Evolutionary conservation across 2,888 invertebrate species (phyloP).

Genomic region (Cephalotes varians): DNA sequence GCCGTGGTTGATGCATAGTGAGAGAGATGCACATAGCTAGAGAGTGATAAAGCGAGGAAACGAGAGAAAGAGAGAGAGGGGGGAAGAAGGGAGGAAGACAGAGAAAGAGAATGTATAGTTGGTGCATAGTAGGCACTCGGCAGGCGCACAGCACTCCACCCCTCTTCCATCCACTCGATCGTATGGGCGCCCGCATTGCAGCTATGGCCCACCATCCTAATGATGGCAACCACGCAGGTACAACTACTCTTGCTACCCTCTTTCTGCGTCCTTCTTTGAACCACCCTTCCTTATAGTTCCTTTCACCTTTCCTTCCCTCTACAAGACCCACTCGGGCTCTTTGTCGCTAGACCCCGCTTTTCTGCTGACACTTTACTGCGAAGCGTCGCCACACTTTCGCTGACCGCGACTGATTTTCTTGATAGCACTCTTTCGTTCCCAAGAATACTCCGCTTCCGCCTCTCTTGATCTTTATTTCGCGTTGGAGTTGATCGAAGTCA

Average conservation of each 20-base stretch:
- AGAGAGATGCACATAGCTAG: conserved; percentile 59
- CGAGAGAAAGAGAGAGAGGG: not conserved
- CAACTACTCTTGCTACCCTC: conserved; percentile 72
- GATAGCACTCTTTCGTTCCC: conserved; percentile 17
- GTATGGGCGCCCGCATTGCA: conserved; percentile 84
- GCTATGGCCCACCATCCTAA: conserved; percentile 84
- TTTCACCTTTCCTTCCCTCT: not conserved
- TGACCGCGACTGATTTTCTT: conserved; percentile 63
- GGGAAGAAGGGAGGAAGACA: not conserved
- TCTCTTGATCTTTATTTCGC: conserved; percentile 49
- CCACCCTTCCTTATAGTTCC: conserved; percentile 35
- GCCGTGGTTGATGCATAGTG: conserved; percentile 76
- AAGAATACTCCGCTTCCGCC: conserved; percentile 7
- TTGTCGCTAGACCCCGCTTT: conserved; percentile 70
- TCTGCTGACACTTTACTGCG: conserved; percentile 78
- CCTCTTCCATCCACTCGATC: conserved; percentile 69
- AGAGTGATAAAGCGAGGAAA: conserved; percentile 36
- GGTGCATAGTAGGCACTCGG: conserved; percentile 70
- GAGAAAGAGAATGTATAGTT: conserved; percentile 65
- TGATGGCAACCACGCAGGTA: conserved; percentile 84
- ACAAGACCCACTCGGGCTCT: conserved; percentile 25
- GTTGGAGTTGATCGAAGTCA: conserved; percentile 7
- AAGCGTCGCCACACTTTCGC: conserved; percentile 62
- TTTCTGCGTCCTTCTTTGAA: conserved; percentile 56
- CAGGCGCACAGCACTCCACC: conserved; percentile 66